These are phyloP conservation scores for Orbicella faveolata DNA, from an alignment of 64 coral and sea anemone genomes.

Conservation along the genomic window DNA sequence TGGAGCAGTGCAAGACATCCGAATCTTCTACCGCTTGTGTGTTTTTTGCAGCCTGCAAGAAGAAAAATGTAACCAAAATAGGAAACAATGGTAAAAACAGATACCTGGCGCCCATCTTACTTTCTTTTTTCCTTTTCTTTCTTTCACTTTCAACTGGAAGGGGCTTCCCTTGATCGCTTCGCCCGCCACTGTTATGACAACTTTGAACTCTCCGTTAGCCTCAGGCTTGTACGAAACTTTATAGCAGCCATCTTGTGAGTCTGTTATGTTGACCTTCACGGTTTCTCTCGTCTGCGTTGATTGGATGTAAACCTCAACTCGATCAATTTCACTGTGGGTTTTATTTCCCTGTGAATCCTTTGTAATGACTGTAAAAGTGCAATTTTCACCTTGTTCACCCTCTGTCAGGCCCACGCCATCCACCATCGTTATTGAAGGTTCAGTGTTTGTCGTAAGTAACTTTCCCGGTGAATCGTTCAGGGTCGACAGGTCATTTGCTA, in stretches of 20 bases:
- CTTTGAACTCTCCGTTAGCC: neutral
- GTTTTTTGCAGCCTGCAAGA: no score
- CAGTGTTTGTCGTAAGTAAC: neutral
- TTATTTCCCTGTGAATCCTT: neutral
- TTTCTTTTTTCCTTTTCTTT: neutral
- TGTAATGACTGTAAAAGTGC: neutral
- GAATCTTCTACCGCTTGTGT: no score
- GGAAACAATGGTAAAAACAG: no score
- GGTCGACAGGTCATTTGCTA: neutral
- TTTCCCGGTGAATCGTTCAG: neutral
- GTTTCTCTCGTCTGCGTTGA: neutral
- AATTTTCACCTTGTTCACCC: neutral
- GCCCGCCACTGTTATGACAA: neutral
- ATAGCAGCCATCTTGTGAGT: conserved; percentile 5
- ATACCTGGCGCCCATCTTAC: neutral
- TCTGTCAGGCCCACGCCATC: neutral
- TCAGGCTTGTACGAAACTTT: neutral
- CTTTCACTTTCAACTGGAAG: neutral
- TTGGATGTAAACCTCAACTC: neutral
- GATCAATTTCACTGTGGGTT: neutral
- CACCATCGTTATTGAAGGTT: neutral
- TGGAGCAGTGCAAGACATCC: no score
- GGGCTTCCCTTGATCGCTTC: neutral
- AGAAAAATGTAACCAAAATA: no score
- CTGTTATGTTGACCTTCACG: neutral